A percentile compares a stretch with the other conserved stretches of the same genome.
These are phyloP conservation scores for Antheraea yamamai DNA, from an alignment of 2,888 invertebrate genomes.

Conservation along the genomic window DNA sequence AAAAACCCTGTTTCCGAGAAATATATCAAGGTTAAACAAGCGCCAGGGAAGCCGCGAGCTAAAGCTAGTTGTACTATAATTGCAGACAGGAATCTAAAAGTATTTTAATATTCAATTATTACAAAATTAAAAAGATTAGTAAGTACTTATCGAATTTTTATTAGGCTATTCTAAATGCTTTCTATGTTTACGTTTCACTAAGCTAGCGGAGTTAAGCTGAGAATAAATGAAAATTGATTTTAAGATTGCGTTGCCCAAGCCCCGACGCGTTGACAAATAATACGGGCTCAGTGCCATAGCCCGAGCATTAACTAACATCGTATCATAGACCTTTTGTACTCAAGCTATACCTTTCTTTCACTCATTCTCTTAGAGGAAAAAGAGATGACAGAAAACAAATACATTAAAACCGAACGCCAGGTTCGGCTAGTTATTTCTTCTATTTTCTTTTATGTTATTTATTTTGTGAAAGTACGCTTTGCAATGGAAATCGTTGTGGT, in stretches of 20 bases:
- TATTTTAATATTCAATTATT: too few species aligned
- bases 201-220: constrained; percentile 73
- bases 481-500: constrained; percentile 23
- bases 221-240: constrained; percentile 83
- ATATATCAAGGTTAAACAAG: too few species aligned
- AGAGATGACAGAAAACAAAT: constrained; percentile 18
- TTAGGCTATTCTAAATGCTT: constrained; percentile 27
- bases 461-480: constrained; percentile 19
- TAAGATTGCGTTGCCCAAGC: constrained; percentile 70
- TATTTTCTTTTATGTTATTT: constrained; percentile 26
- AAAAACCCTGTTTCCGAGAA: too few species aligned
- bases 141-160: too few species aligned
- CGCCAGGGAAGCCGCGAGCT: too few species aligned
- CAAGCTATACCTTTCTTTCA: constrained; percentile 13
- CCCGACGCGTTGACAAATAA: constrained; percentile 74
- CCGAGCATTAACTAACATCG: constrained; percentile 48
- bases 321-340: constrained; percentile 21
- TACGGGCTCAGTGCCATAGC: constrained; percentile 55
- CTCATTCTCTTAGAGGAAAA: constrained; percentile 21
- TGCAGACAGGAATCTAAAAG: too few species aligned
- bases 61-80: too few species aligned
- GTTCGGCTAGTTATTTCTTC: constrained; percentile 20
- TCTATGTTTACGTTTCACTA: constrained; percentile 50
- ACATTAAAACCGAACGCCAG: constrained; percentile 21
- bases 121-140: too few species aligned